These are phyloP conservation scores for Conus ventricosus DNA, from an alignment of 1,140 invertebrate species.

Conservation along the genomic window DNA sequence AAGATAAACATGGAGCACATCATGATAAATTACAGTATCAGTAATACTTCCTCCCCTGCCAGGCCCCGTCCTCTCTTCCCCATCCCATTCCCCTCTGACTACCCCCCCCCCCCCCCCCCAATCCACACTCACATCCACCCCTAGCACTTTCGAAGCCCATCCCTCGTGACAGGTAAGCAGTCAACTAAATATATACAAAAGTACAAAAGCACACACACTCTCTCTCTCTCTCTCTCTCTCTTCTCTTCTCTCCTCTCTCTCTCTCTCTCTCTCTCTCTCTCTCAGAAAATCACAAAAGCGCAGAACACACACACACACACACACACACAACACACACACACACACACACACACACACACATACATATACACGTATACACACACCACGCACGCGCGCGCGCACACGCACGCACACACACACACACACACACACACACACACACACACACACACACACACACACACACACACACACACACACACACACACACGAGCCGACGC, in stretches of 20 bases:
- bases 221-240: not conserved
- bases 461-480: not conserved
- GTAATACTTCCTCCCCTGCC: not conserved
- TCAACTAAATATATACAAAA: too few relatives aligned
- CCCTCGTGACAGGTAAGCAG: too few relatives aligned
- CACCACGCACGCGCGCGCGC: not conserved
- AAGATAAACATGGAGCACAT: too few relatives aligned
- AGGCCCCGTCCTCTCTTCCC: not conserved
- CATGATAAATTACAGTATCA: too few relatives aligned
- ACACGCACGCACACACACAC: not conserved
- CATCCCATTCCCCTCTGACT: not conserved
- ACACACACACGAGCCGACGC: not conserved
- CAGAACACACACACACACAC: too few relatives aligned
- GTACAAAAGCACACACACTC: not conserved
- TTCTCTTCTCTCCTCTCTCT: not conserved
- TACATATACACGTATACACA: not conserved
- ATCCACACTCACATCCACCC: too few relatives aligned
- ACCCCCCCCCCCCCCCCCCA: too few relatives aligned
- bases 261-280: not conserved
- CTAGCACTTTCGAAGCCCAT: too few relatives aligned
- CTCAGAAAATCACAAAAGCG: too few relatives aligned
- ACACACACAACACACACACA: too few relatives aligned
- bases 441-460: slow-evolving; percentile 18
- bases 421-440: slow-evolving; percentile 15
- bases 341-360: not conserved